Percentiles rank a stretch among this genome's conserved stretches.
These are phyloP conservation scores for Phortica magna DNA, from an alignment of 2,888 invertebrate species.

Conservation along the genomic window DNA sequence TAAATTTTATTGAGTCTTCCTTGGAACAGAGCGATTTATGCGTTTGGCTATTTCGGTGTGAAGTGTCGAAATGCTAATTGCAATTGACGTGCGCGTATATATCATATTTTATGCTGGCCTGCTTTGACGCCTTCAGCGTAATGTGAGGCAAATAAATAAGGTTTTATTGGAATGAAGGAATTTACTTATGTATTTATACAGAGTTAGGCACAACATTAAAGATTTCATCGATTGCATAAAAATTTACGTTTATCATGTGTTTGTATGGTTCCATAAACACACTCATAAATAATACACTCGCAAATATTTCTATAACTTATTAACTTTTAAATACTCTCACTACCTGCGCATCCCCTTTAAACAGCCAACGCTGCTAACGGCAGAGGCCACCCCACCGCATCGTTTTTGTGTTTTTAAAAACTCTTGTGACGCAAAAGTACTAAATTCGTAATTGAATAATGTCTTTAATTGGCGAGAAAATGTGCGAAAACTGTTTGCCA, in stretches of 20 bases:
- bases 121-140: neutral
- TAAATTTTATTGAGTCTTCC: conserved; percentile 20
- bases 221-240: conserved; percentile 61
- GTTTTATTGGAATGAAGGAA: too few relatives aligned
- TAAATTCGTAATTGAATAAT: conserved; percentile 56
- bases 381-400: neutral
- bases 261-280: conserved; percentile 63
- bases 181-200: too few relatives aligned
- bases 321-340: conserved; percentile 49
- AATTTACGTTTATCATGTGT: conserved; percentile 63
- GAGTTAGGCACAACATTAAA: conserved; percentile 1
- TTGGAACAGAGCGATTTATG: conserved; percentile 3
- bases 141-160: too few relatives aligned
- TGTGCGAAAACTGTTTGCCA: conserved; percentile 60
- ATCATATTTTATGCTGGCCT: conserved; percentile 16
- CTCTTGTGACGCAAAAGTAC: conserved; percentile 63
- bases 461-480: conserved; percentile 28
- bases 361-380: neutral
- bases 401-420: conserved; percentile 9
- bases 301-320: conserved; percentile 60
- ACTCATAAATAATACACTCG: conserved; percentile 49
- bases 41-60: conserved; percentile 46
- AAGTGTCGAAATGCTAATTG: conserved; percentile 46
- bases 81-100: neutral
- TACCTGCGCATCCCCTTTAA: neutral